Evolutionary conservation across 2,797 vertebrate genomes (phyloP), one percentile per base, ranked within the genome.

Genomic region (Chelidonichthys spinosus): DNA sequence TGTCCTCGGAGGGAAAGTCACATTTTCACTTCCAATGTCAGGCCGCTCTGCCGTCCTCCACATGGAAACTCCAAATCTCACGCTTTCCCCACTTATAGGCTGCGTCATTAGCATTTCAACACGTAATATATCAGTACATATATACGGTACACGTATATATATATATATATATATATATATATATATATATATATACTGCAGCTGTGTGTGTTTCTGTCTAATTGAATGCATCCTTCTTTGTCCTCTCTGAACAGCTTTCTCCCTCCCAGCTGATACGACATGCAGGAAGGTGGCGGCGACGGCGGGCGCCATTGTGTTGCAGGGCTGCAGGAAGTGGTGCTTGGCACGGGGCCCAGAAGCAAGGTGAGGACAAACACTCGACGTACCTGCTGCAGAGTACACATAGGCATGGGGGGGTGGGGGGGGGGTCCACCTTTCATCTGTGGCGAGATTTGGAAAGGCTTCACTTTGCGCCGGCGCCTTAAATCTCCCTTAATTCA

Each of bases 401-500:
- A 44, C 61, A 59, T 55, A 8, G 35, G 14, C 15, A 17, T 53
- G 52, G 33, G 52, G 18, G 72, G 13, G 40, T 55, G 70, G 3
- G 58, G 43, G 63, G n/a, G 52, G 49, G 25, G 49, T 25, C 94
- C 13, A 95, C 93, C 96, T 97, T 98, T 98, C 95, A 97, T 98
- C 96, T 96, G 92, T 79, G 90, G 93, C 70, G 94, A 96, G 96
- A 96, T 96, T 96, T 95, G 94, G 94, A 97, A 94, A 96, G 94
- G 94, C 95, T 97, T 97, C 95, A 95, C 93, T 96, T 94, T 95
- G 93, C 93, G 93, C 94, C 95, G 94, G 92, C 94, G 95, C 94
- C 95, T 95, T 98, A 97, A 97, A 96, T 97, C 96, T 95, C 94
- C 95, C 95, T 84, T 97, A 97, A 98, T 98, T 98, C 97, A 96